Evolutionary conservation across 2,113 vertebrate genomes (phyloP).

Genomic region (Colistium nudipinnis): DNA sequence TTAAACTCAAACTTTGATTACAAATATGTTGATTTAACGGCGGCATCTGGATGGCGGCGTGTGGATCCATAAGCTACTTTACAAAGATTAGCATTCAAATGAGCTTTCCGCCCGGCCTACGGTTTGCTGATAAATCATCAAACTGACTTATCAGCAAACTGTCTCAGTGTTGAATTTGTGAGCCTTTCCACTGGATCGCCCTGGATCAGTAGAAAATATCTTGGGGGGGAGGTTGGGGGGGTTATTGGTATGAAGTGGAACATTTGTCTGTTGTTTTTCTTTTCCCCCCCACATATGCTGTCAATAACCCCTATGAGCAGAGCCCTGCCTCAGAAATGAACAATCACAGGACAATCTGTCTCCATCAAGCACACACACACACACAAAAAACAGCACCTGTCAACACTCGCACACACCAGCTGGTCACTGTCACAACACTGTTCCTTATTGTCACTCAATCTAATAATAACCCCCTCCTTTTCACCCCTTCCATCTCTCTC

Average conservation of each 20-base stretch:
- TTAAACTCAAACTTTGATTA: conserved; percentile 27
- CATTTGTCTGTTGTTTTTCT: conserved; percentile 66
- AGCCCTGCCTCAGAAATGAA: conserved; percentile 72
- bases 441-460: conserved; percentile 67
- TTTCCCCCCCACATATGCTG: conserved; percentile 67
- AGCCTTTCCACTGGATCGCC: conserved; percentile 13
- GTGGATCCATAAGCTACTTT: conserved; percentile 34
- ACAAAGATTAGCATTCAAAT: conserved; percentile 34
- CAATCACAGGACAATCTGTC: conserved; percentile 80
- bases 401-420: conserved; percentile 74
- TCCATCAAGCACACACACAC: conserved; percentile 58
- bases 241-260: conserved; percentile 58
- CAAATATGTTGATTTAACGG: conserved; percentile 36
- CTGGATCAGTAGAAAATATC: conserved; percentile 32
- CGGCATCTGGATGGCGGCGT: conserved; percentile 14
- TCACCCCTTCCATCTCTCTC: conserved; percentile 2
- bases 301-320: conserved; percentile 73
- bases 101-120: conserved; percentile 12
- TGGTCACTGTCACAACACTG: conserved; percentile 77
- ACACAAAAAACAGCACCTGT: conserved; percentile 47
- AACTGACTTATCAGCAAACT: no score
- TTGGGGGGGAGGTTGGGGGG: conserved; percentile 31
- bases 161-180: conserved; percentile 25
- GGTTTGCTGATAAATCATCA: conserved; percentile 34
- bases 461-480: conserved; percentile 40